Evolutionary conservation across 2,888 invertebrate genomes (phyloP), one percentile per base, ranked within the genome.

Genomic region (Cataglyphis altisquamis): DNA sequence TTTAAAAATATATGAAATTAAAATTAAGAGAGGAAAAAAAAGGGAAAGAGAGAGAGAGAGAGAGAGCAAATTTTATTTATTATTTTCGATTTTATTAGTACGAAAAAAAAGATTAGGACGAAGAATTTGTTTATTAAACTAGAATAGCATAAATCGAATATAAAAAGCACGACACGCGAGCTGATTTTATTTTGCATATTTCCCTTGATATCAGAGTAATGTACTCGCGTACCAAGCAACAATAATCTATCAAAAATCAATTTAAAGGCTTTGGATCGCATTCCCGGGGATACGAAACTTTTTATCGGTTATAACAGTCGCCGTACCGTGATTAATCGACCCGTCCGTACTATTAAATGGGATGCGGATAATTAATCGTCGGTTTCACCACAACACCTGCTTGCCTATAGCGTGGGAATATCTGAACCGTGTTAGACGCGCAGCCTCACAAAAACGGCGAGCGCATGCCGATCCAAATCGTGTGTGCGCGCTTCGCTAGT

Each of bases 321-420:
- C 60, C 45, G 78, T 70, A 32, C 15, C 41, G 72, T 80, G 78
- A 80, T 80, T 80, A 80, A 80, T 80, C 78, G 72, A 80, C 73
- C 72, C 72, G 72, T 36, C 72, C 78, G 78, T 80, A 36, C 78
- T 80, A 80, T 80, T 72, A 80, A 80, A 72, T 72, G 78, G 78
- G 78, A 80, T 80, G 78, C 72, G 78, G 78, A 80, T 80, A 80
- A 80, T 80, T 80, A 80, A 80, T 80, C 72, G 78, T 80, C 78
- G 78, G 78, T 80, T 72, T 80, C 73, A 45, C 78, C 78, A 45
- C 78, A 70, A 80, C 78, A 80, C 78, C 78, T 80, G 78, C 72
- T 80, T 80, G 78, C 60, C 72, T 45, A 36, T 36, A 70, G 60
- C 78, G 78, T 80, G 78, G 78, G 78, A 80, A 80, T 60, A 80